phyloP scores from a whole-genome alignment of 1,140 invertebrate genomes.

The Trachymyrmex septentrionalis region DNA sequence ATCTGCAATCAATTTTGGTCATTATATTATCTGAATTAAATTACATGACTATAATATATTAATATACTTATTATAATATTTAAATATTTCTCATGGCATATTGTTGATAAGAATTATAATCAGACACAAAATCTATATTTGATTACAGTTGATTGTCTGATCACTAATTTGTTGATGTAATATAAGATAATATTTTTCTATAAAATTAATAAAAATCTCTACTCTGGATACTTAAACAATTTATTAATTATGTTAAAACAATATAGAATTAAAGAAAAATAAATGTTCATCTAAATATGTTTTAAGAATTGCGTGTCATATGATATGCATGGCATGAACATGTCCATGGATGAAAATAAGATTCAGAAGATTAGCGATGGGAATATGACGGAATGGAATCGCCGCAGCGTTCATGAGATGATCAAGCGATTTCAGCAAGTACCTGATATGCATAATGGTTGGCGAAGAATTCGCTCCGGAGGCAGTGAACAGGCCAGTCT shows the following conservation, averaged over 20 bases:
- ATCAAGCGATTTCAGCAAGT: constrained; percentile 83
- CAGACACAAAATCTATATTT: neutral
- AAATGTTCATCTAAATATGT: neutral
- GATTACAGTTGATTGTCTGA: neutral
- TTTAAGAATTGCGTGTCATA: constrained; percentile 70
- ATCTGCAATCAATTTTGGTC: neutral
- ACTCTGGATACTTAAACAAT: neutral
- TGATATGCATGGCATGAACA: constrained; percentile 66
- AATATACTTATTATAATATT: neutral
- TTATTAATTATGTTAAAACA: neutral
- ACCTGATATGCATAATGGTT: constrained; percentile 80
- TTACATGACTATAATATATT: neutral
- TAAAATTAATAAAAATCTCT: neutral
- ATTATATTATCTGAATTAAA: neutral
- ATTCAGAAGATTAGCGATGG: constrained; percentile 72
- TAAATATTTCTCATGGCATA: neutral
- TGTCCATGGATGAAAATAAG: constrained; percentile 69
- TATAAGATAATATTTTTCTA: neutral
- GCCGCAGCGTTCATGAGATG: constrained; percentile 83
- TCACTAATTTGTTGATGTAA: neutral
- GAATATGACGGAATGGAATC: constrained; percentile 75
- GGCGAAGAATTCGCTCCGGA: constrained; percentile 74
- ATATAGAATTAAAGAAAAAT: neutral
- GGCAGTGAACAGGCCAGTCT: constrained; percentile 75
- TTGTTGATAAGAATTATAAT: neutral